Evolutionary conservation across 2,888 invertebrate species (phyloP).

Genomic region (Drosophila siamana): DNA sequence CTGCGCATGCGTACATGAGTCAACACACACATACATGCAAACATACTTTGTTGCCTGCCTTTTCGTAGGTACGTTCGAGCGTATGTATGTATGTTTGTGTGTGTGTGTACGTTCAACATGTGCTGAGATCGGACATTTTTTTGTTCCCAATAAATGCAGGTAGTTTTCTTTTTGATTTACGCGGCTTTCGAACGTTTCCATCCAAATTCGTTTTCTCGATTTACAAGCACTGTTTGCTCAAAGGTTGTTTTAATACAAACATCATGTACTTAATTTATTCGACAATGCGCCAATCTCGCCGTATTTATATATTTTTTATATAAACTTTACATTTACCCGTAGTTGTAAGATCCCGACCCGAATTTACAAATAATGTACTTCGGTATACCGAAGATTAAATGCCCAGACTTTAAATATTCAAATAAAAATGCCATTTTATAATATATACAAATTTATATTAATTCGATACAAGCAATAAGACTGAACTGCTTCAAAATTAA

Average conservation of each 20-base stretch:
- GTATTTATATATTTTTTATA: conserved; percentile 17
- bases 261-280: conserved; percentile 54
- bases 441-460: not conserved
- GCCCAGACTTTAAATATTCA: not conserved
- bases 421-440: conserved; percentile 3
- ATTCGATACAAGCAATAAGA: not conserved
- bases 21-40: not conserved
- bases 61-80: not conserved
- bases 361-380: conserved; percentile 18
- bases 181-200: conserved; percentile 1
- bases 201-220: not conserved
- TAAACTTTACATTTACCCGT: conserved; percentile 17
- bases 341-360: not conserved
- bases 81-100: not conserved
- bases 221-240: conserved; percentile 24
- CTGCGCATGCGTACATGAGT: conserved; percentile 5
- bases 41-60: not conserved
- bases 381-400: not conserved
- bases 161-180: conserved; percentile 15
- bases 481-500: not conserved
- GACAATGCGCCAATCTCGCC: conserved; percentile 4
- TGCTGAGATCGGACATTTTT: not conserved
- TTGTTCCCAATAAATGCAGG: conserved; percentile 20
- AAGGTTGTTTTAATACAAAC: conserved; percentile 61
- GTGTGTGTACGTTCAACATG: not conserved